A percentile compares a stretch with the other conserved stretches of the same genome.
Evolutionary conservation across 2,888 invertebrate genomes (phyloP).

Genomic region (Nasonovia ribisnigri): DNA sequence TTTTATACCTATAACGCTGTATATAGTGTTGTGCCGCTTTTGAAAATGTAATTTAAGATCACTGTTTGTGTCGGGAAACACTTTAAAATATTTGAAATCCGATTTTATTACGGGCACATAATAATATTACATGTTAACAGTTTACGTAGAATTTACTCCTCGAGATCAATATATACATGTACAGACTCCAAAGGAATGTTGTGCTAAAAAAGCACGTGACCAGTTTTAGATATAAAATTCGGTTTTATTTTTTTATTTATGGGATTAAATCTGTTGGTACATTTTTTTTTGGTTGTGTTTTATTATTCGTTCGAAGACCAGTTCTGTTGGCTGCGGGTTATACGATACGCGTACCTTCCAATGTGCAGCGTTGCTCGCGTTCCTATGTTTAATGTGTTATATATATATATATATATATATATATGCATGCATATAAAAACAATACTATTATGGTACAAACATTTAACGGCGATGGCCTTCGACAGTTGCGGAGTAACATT

Average conservation of each 20-base stretch:
- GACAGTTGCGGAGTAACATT: not conserved
- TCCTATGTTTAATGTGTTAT: not conserved
- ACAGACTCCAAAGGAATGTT: slow-evolving; percentile 20
- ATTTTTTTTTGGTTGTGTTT: slow-evolving; percentile 11
- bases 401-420: not conserved
- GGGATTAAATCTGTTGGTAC: slow-evolving; percentile 34
- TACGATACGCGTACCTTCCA: not conserved
- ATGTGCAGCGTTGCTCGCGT: not conserved
- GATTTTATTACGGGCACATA: slow-evolving; percentile 45
- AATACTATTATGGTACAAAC: slow-evolving; percentile 50
- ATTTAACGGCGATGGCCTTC: slow-evolving; percentile 44
- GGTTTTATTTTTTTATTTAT: slow-evolving; percentile 41
- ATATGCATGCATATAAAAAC: not conserved
- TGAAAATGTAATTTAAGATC: slow-evolving; percentile 41
- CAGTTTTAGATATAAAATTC: slow-evolving; percentile 54
- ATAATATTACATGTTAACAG: not conserved
- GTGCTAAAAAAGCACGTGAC: slow-evolving; percentile 47
- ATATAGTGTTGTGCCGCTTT: not conserved
- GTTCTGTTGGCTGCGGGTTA: slow-evolving; percentile 52
- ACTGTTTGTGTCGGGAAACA: slow-evolving; percentile 23
- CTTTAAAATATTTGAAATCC: slow-evolving; percentile 44
- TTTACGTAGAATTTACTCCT: not conserved
- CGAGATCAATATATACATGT: not conserved
- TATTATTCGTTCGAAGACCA: slow-evolving; percentile 53
- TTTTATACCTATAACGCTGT: not conserved